Percentiles rank a stretch among this genome's conserved stretches.
Conservation (phyloP, 2,888 invertebrate species). For the Falcaria lacertinaria region DNA sequence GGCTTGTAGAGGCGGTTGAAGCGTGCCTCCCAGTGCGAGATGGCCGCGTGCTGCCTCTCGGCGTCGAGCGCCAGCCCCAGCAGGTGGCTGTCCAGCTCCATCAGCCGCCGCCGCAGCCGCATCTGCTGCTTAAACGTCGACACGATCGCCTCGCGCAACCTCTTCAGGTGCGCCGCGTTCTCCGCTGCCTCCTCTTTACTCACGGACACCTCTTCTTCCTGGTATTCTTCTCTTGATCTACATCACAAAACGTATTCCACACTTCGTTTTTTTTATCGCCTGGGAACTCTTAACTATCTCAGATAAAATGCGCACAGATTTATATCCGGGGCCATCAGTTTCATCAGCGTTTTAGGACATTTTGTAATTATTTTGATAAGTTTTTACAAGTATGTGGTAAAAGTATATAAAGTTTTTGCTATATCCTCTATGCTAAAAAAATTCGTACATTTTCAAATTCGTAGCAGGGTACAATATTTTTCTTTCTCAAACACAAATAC, state of each 20-base stretch:
- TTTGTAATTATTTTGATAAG: too few relatives aligned
- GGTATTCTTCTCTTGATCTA: conserved; percentile 57
- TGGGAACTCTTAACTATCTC: too few relatives aligned
- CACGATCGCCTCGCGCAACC: conserved; percentile 91
- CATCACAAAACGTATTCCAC: not conserved
- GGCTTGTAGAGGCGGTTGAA: conserved; percentile 87
- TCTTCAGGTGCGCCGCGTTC: conserved; percentile 77
- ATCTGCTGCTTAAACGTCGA: conserved; percentile 95
- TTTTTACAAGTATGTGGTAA: too few relatives aligned
- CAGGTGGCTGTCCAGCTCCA: conserved; percentile 94
- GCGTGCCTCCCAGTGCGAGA: conserved; percentile 93
- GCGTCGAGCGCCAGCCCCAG: conserved; percentile 93
- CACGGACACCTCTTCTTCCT: conserved; percentile 37
- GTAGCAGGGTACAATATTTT: too few relatives aligned
- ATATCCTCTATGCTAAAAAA: too few relatives aligned
- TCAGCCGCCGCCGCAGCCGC: conserved; percentile 90
- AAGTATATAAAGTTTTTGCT: too few relatives aligned
- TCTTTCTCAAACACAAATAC: too few relatives aligned
- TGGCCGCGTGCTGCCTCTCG: conserved; percentile 92
- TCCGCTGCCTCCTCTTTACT: conserved; percentile 50
- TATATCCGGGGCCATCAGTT: too few relatives aligned
- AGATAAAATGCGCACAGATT: too few relatives aligned
- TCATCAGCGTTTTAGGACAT: too few relatives aligned
- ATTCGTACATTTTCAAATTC: too few relatives aligned
- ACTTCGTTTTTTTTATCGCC: too few relatives aligned